phyloP scores from a whole-genome alignment of 2,113 vertebrate species.

The Asarcornis scutulata region DNA sequence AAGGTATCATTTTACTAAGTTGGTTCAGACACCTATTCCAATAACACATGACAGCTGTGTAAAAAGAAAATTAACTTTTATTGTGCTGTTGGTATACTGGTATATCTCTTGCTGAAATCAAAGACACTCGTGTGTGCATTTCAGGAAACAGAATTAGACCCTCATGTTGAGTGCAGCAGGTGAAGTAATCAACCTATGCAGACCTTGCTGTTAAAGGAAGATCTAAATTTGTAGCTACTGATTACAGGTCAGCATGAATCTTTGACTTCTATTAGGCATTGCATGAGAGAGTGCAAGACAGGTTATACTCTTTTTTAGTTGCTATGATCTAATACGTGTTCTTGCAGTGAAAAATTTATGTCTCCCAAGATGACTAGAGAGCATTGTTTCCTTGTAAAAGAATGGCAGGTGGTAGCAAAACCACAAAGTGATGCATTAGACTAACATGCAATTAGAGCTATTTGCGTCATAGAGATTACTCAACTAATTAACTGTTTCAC shows the following conservation, averaged over 20 bases:
- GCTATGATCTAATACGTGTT: constrained; percentile 14
- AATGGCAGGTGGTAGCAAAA: constrained; percentile 20
- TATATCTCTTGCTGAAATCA: neutral
- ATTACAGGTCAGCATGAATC: constrained; percentile 32
- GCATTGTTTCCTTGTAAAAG: neutral
- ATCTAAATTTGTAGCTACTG: neutral
- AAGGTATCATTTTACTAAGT: neutral
- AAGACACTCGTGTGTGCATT: neutral
- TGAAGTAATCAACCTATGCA: constrained; percentile 1
- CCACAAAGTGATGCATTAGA: neutral
- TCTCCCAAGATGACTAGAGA: neutral
- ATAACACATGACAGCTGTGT: neutral
- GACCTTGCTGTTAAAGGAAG: neutral
- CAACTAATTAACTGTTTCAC: constrained; percentile 2
- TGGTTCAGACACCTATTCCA: neutral
- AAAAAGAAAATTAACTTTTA: neutral
- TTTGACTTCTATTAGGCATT: neutral
- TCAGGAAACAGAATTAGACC: neutral
- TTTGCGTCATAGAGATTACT: neutral
- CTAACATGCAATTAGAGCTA: neutral
- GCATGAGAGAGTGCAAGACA: neutral
- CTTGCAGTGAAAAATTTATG: neutral
- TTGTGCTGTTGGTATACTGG: neutral
- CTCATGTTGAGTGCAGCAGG: constrained; percentile 18
- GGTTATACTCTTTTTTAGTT: neutral